A percentile compares a stretch with the other conserved stretches of the same genome.
Conservation (phyloP, 53 echinoderm and acorn worm genomes). For the Crossaster papposus region DNA sequence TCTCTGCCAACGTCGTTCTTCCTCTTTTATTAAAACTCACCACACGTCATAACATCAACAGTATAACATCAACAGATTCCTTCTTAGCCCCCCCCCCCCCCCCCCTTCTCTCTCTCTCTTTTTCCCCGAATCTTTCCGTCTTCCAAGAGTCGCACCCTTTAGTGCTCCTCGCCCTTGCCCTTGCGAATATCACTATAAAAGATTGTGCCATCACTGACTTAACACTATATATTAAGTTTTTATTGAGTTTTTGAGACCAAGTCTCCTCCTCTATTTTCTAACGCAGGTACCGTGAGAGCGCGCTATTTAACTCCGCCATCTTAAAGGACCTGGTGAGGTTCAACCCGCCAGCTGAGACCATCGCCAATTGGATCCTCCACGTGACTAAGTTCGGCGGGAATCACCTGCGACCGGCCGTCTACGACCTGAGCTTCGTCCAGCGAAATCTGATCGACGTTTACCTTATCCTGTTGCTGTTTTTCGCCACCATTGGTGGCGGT, state of each 20-base stretch:
- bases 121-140: too few relatives aligned
- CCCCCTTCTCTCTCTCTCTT: too few relatives aligned
- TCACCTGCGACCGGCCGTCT: constrained; percentile 48
- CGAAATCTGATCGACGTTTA: constrained; percentile 50
- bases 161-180: too few relatives aligned
- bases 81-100: too few relatives aligned
- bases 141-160: too few relatives aligned
- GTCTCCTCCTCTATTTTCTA: neutral
- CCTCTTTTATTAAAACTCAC: neutral
- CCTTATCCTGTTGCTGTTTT: neutral
- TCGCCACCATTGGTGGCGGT: neutral
- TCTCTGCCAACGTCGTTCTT: neutral
- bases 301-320: constrained; percentile 36
- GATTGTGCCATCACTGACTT: too few relatives aligned
- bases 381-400: constrained; percentile 62
- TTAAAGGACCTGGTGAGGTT: constrained; percentile 7
- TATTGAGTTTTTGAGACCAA: neutral
- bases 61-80: too few relatives aligned
- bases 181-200: too few relatives aligned
- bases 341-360: constrained; percentile 36
- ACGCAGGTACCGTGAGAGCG: constrained; percentile 43
- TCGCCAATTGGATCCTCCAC: constrained; percentile 63
- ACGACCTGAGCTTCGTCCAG: constrained; percentile 63
- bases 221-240: neutral
- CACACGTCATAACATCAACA: neutral